Evolutionary conservation across 1,140 invertebrate species (phyloP), one percentile per base, ranked within the genome.

Genomic region (Drosophila kanapiae): DNA sequence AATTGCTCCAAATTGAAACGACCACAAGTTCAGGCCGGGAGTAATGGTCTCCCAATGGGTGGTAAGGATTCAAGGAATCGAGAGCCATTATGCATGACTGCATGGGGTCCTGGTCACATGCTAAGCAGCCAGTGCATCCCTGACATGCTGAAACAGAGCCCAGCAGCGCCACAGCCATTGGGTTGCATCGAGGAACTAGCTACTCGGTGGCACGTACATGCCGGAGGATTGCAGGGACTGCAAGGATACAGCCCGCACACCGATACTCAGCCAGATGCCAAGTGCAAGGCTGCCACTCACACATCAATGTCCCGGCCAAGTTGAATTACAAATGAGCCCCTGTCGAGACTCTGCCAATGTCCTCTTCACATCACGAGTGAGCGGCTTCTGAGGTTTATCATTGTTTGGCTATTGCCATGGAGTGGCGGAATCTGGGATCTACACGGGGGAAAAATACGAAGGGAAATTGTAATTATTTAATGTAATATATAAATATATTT

Each of bases 261-360:
- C 35, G 29, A 47, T 37, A 48, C 51, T 49, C 58, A 29, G 63
- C 6, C 37, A 54, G 31, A 61, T 76, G 53, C 72, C 64, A 78
- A 78, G 74, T 78, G 71, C 71, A 72, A 64, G 77, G 35, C 59
- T 64, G 77, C 54, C 77, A 75, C 53, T 60, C 76, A 65, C 71
- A 62, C 78, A 85, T 85, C 81, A 68, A 79, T 83, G 84, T 76
- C 71, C 71, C 49, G 54, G 58, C 62, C 69, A 77, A 81, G 69
- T 81, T 84, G 85, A 81, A 90, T 88, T 88, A 75, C 81, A 88
- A 88, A 88, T 88, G 85, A 84, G 72, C 61, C 40, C 49, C 42
- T 83, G 64, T 86, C 69, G 68, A 58, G 62, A 53, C 54, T 64
- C 61, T 56, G 57, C 59, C 58, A 64, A 63, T 49, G 77, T 75